Evolutionary conservation across 2,797 vertebrate species (phyloP).

Genomic region (Hephaestus fuliginosus): DNA sequence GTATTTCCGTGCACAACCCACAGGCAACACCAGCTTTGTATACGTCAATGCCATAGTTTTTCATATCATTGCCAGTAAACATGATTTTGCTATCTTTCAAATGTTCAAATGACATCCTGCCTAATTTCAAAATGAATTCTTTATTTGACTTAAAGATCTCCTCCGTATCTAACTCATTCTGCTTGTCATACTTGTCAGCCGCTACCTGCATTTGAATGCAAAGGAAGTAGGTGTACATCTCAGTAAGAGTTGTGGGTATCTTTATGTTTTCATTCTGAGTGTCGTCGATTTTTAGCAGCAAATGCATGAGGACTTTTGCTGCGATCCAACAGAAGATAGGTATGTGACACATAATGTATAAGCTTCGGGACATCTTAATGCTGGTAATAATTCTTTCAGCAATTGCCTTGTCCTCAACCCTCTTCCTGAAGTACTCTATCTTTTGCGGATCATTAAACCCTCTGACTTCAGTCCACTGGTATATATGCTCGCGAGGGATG

Average conservation of each 20-base stretch:
- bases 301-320: constrained; percentile 45
- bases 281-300: constrained; percentile 23
- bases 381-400: constrained; percentile 43
- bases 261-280: background rate
- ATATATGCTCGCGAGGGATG: fast-evolving
- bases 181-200: constrained; percentile 22
- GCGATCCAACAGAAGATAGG: constrained; percentile 73
- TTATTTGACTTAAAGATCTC: constrained; percentile 34
- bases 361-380: constrained; percentile 47
- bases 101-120: constrained; percentile 62
- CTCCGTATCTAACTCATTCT: background rate
- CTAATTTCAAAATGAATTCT: constrained; percentile 54
- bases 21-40: constrained; percentile 45
- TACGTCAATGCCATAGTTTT: constrained; percentile 36
- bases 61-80: constrained; percentile 33
- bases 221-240: constrained; percentile 61
- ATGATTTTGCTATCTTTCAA: constrained; percentile 32
- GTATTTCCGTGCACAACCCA: constrained; percentile 59
- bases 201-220: constrained; percentile 37
- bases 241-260: constrained; percentile 57
- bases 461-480: constrained; percentile 57
- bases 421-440: constrained; percentile 55
- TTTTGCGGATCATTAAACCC: constrained; percentile 62
- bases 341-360: constrained; percentile 72
- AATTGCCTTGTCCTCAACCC: constrained; percentile 20